Evolutionary conservation across 2,888 invertebrate genomes (phyloP).

Genomic region (Podabrus alpinus): DNA sequence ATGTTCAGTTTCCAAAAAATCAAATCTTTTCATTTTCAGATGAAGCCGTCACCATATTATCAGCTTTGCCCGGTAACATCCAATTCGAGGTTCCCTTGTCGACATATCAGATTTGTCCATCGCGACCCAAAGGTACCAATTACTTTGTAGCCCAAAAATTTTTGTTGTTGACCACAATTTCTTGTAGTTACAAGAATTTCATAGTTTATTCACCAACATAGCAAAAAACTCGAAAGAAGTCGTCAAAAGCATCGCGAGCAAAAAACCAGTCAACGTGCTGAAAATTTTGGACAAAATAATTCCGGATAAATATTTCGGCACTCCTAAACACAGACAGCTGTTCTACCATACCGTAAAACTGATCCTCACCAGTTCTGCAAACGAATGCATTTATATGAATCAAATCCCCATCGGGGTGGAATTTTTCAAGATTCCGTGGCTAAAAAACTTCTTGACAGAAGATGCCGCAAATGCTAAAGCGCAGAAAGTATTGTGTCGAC

Average conservation of each 20-base stretch:
- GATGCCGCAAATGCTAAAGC: not conserved
- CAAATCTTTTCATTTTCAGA: too few species aligned
- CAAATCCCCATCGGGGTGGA: conserved; percentile 2
- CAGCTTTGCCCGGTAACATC: not conserved
- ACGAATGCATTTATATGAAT: conserved; percentile 18
- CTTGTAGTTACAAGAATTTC: conserved; percentile 11
- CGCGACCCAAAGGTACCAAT: conserved; percentile 8
- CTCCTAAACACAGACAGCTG: not conserved
- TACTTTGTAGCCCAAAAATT: not conserved
- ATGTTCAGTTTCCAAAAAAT: too few species aligned
- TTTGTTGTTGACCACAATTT: not conserved
- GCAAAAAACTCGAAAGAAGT: conserved; percentile 6
- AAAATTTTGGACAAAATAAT: conserved; percentile 19
- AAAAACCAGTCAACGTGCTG: conserved; percentile 2
- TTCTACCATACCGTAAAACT: conserved; percentile 24
- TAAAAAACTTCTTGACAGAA: not conserved
- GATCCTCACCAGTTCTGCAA: conserved; percentile 12
- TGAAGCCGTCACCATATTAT: not conserved
- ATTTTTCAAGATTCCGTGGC: conserved; percentile 16
- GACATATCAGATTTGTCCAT: conserved; percentile 17
- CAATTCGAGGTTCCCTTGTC: not conserved
- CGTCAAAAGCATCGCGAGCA: not conserved
- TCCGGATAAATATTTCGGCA: conserved; percentile 20
- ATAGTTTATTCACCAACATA: conserved; percentile 6
- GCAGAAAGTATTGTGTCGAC: not conserved